Evolutionary conservation across 2,113 vertebrate genomes (phyloP), one percentile per base, ranked within the genome.

Genomic region (Thunnus maccoyii): DNA sequence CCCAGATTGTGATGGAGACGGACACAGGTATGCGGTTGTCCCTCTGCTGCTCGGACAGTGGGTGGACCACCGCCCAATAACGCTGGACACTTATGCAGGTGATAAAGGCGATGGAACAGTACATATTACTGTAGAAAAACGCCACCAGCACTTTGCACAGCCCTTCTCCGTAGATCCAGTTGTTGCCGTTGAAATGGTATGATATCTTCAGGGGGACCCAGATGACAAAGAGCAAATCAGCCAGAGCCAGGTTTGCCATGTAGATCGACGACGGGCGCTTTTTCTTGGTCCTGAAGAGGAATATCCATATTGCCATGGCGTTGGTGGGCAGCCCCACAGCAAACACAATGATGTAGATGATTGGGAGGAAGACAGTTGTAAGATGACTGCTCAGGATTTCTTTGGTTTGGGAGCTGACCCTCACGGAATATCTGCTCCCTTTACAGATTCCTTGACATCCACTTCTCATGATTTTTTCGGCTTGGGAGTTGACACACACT

Each of bases 71-170:
- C 16, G 96, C 97, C 96, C 97, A 97, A 65, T 97, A 99, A 3
- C 98, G 93, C 88, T 99, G 98, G 3, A 98, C 95, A 2, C 98
- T 99, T 46, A 99, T 95, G 78, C 97, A 99, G 3, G 97, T 92
- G 78, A 99, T 98, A 84, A 99, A 99, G 20, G 96, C 88, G 68
- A 98, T 96, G 56, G 98, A 99, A 83, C 97, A 97, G 87, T 99
- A 99, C 98, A 99, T 99, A 93, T 99, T 99, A 36, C 95, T 96
- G 0, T 98, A 99, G 92, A 98, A 99, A 80, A 99, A 99, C 1
- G 88, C 96, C 72, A 98, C 93, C 51, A 99, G 75, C 1, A 98
- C 95, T 89, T 97, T 96, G 90, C 98, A 99, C 41, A 99, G 80
- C 2, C 62, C 88, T 54, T 97, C 95, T 0, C 98, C 97, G 0